Conservation (phyloP, 2,888 invertebrate species). For the Athalia cordata region DNA sequence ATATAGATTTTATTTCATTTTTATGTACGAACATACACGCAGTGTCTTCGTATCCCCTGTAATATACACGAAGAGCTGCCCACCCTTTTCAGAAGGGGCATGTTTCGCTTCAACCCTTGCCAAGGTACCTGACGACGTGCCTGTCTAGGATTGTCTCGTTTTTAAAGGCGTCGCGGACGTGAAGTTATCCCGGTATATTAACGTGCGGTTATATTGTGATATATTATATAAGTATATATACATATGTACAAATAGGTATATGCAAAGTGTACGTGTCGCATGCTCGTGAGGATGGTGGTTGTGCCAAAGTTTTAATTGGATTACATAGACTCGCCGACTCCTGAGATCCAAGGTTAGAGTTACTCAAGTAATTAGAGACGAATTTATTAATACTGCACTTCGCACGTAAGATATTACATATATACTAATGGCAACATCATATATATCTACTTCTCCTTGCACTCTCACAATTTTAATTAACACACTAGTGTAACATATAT, state of each 20-base stretch:
- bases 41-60: not conserved
- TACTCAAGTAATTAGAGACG: conserved; percentile 16
- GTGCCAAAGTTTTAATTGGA: conserved; percentile 44
- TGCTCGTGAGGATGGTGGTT: conserved; percentile 42
- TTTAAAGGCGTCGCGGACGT: conserved; percentile 3
- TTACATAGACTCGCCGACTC: conserved; percentile 38
- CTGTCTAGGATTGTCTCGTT: conserved; percentile 15
- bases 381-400: not conserved
- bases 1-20: too few species aligned
- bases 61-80: too few species aligned
- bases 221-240: too few species aligned
- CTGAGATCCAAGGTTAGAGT: conserved; percentile 41
- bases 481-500: too few species aligned
- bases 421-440: not conserved
- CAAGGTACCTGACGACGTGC: conserved; percentile 30
- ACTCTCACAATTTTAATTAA: too few species aligned
- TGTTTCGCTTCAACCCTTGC: conserved; percentile 42
- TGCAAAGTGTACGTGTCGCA: conserved; percentile 35
- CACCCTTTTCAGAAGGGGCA: conserved; percentile 17
- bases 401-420: too few species aligned
- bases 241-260: not conserved
- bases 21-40: not conserved
- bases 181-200: conserved; percentile 5
- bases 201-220: not conserved
- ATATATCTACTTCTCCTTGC: too few species aligned